Conservation (phyloP, 2,888 invertebrate genomes). For the Leptinotarsa peninsularis region DNA sequence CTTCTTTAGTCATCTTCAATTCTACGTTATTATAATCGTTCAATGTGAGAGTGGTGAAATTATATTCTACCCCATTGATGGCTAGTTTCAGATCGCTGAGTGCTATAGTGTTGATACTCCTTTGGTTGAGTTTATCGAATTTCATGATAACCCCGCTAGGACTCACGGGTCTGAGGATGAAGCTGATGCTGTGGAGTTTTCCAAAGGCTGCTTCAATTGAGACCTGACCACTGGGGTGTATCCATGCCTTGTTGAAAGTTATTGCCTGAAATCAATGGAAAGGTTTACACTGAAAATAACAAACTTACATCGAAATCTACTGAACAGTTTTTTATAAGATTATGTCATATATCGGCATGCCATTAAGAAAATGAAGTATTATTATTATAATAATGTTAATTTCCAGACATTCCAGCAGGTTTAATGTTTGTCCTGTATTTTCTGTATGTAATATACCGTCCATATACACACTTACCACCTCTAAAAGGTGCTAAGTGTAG, state of each 20-base stretch:
- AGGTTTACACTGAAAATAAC: too few species aligned
- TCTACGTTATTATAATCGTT: constrained; percentile 39
- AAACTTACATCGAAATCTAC: too few species aligned
- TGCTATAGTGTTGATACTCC: constrained; percentile 6
- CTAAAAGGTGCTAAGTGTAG: too few species aligned
- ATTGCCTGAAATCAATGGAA: not conserved
- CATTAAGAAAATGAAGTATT: too few species aligned
- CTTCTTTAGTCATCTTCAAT: constrained; percentile 40
- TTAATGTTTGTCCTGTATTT: too few species aligned
- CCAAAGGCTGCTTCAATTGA: constrained; percentile 75
- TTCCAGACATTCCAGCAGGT: too few species aligned
- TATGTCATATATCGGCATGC: too few species aligned
- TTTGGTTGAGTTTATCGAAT: constrained; percentile 22
- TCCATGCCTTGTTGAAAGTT: constrained; percentile 74
- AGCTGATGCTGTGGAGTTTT: constrained; percentile 50
- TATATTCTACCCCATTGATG: constrained; percentile 18
- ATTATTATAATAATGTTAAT: too few species aligned
- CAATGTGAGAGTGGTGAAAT: constrained; percentile 20
- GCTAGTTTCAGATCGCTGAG: constrained; percentile 18
- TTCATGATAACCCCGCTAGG: constrained; percentile 50
- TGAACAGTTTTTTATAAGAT: too few species aligned
- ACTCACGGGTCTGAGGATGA: constrained; percentile 49
- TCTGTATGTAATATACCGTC: too few species aligned
- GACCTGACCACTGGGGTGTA: constrained; percentile 83
- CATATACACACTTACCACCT: too few species aligned